Evolutionary conservation across 2,888 invertebrate species (phyloP).

Genomic region (Chrysolina americana): DNA sequence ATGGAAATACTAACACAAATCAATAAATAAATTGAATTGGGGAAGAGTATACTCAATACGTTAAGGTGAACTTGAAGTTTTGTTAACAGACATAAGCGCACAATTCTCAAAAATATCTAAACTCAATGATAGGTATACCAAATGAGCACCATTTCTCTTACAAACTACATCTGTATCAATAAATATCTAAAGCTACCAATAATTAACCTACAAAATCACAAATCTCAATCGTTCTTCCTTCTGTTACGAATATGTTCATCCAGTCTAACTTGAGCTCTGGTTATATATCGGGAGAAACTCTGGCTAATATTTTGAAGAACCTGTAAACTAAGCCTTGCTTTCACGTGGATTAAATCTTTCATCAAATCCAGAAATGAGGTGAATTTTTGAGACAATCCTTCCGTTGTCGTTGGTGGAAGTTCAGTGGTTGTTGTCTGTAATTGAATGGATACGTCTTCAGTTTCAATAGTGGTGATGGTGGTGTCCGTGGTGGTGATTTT

Average conservation of each 20-base stretch:
- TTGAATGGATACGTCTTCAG: slow-evolving; percentile 12
- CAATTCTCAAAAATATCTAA: too few species aligned
- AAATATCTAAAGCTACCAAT: background rate
- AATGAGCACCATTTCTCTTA: background rate
- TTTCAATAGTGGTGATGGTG: slow-evolving; percentile 19
- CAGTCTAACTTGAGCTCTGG: slow-evolving; percentile 66
- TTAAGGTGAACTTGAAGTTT: too few species aligned
- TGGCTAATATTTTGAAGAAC: slow-evolving; percentile 79
- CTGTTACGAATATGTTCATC: slow-evolving; percentile 55
- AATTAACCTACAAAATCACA: slow-evolving; percentile 22
- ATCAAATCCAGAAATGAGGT: slow-evolving; percentile 74
- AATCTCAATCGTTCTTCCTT: slow-evolving; percentile 8
- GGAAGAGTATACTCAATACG: too few species aligned
- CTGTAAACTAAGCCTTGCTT: slow-evolving; percentile 78
- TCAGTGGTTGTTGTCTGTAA: slow-evolving; percentile 28
- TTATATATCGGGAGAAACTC: slow-evolving; percentile 72
- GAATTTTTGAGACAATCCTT: slow-evolving; percentile 53
- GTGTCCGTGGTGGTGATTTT: background rate
- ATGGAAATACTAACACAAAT: too few species aligned
- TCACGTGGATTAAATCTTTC: slow-evolving; percentile 78
- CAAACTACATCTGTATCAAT: slow-evolving; percentile 3
- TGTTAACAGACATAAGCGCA: too few species aligned
- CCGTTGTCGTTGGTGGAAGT: slow-evolving; percentile 36
- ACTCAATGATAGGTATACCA: too few species aligned
- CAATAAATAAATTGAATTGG: too few species aligned